Evolutionary conservation across 2,113 vertebrate species (phyloP), one percentile per base, ranked within the genome.

Genomic region (Proterorhinus semilunaris): DNA sequence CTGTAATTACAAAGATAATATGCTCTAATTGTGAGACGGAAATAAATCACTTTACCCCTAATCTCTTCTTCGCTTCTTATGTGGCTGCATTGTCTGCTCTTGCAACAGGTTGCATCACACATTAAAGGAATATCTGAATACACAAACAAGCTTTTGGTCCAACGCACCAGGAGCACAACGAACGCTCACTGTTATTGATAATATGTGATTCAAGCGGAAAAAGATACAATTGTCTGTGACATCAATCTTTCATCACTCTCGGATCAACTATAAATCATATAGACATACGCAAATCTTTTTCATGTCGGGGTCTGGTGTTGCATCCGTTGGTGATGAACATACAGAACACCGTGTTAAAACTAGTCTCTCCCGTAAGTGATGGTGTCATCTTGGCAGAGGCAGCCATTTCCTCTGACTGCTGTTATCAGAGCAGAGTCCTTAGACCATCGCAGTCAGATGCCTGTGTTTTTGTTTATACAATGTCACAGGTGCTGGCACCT

Each of bases 1-100:
- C 83, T 85, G 79, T 91, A 92, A 92, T 92, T 90, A 92, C 86
- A 88, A 90, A 90, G 89, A 93, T 93, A 89, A 89, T 92, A 88
- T 86, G 76, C 85, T 77, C 81, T 93, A 92, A 93, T 92, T 91
- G 89, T 87, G 83, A 81, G 79, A 81, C 82, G 86, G 82, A 77
- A 79, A 87, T 89, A 87, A 83, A 91, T 90, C 69, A 83, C 80
- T 75, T 85, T 75, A 61, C 17, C 62, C 69, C 76, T 88, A 87
- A 87, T 75, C 87, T 80, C 69, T 10, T 76, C 85, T 85, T 85
- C 79, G 87, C 69, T 62, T 61, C 73, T 78, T 66, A 54, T 62
- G 21, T 80, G 6, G 27, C 71, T 55, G 66, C 73, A 81, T 85
- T 86, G 80, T 89, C 65, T 74, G 68, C 58, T 75, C 85, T 93